These are phyloP conservation scores for Leptosomus discolor DNA, from an alignment of 2,113 vertebrate species.

Conservation along the genomic window DNA sequence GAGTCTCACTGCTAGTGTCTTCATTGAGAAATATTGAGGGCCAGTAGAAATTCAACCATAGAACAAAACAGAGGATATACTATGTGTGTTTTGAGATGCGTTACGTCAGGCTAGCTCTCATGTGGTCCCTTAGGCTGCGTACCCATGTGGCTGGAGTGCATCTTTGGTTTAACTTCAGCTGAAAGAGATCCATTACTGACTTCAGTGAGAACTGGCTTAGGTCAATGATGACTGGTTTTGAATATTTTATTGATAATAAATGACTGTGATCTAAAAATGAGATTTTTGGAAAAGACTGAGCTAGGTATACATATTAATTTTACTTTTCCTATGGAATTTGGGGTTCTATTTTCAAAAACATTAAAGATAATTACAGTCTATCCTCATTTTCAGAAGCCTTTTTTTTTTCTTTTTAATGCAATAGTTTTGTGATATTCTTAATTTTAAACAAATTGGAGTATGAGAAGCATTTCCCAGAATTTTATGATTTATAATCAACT, in stretches of 20 bases:
- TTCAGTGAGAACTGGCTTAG: background rate
- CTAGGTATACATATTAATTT: background rate
- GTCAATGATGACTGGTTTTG: background rate
- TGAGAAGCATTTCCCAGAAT: background rate
- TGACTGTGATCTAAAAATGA: background rate
- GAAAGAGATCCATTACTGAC: background rate
- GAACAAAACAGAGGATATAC: background rate
- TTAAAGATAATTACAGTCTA: background rate
- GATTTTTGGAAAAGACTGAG: background rate
- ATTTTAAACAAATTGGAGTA: background rate
- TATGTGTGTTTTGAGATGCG: background rate
- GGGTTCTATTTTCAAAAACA: background rate
- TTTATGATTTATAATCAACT: background rate
- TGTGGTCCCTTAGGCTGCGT: rapidly evolving
- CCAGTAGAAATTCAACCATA: background rate
- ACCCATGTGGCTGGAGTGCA: background rate
- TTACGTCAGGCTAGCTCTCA: background rate
- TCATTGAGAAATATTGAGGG: background rate
- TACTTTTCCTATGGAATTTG: background rate
- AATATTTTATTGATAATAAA: background rate
- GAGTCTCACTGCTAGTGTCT: background rate
- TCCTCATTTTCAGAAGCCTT: background rate
- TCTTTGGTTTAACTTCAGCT: background rate
- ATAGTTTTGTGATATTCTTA: background rate
- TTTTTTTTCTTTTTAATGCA: background rate